Evolutionary conservation across 2,113 vertebrate genomes (phyloP).

Genomic region (Casuarius casuarius): DNA sequence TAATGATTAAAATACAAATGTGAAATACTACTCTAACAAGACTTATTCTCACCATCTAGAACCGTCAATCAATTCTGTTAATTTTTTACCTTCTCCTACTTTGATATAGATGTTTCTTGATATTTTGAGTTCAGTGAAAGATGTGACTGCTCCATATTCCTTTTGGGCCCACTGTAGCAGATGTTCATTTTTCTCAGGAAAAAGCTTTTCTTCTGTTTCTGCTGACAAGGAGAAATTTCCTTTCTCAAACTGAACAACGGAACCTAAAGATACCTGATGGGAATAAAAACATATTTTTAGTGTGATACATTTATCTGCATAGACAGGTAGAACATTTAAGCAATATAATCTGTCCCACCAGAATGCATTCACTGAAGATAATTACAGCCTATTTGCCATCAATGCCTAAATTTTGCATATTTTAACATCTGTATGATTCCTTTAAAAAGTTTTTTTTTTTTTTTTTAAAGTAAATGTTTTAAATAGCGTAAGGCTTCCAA

Average conservation of each 20-base stretch:
- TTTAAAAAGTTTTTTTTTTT: background rate
- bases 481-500: background rate
- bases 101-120: constrained; percentile 94
- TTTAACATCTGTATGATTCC: background rate
- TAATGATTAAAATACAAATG: background rate
- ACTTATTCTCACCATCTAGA: background rate
- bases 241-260: constrained; percentile 83
- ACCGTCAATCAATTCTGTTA: background rate
- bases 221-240: constrained; percentile 85
- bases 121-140: constrained; percentile 94
- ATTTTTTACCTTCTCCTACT: constrained; percentile 93
- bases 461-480: background rate
- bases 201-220: constrained; percentile 75
- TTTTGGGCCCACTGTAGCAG: constrained; percentile 90
- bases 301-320: background rate
- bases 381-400: background rate
- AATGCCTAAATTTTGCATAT: background rate
- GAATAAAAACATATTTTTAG: constrained; percentile 59
- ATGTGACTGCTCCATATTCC: constrained; percentile 92
- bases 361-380: background rate
- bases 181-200: constrained; percentile 89
- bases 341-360: background rate
- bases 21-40: background rate
- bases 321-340: background rate
- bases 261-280: constrained; percentile 87